Base-by-base conservation (phyloP, 2,113 vertebrate genomes). In the Xiphophorus maculatus region DNA sequence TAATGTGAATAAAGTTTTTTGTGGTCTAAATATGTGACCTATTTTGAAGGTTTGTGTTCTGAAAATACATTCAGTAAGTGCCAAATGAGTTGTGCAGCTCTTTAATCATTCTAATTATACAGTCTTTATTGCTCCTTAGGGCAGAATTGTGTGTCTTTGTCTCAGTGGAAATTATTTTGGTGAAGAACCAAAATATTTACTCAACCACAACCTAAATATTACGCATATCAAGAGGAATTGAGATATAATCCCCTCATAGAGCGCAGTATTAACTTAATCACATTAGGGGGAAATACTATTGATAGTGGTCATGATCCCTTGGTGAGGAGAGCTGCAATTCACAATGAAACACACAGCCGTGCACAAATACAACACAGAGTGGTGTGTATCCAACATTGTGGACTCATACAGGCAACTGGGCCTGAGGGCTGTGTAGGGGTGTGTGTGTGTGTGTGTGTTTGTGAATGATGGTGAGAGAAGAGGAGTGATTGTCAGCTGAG, bases 81-180 rank as follows among this genome's bases (percentile, higher is more conserved):
- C 91, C 92, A 93, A 94, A 93, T 93, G 75, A 93, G 89, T 92
- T 92, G 89, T 91, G 90, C 88, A 88, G 86, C 85, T 91, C 87
- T 90, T 88, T 93, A 94, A 93, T 94, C 89, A 87, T 91, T 93
- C 90, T 93, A 93, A 94, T 94, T 92, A 93, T 92, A 94, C 92
- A 92, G 94, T 88, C 87, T 92, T 86, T 88, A 93, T 90, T 93
- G 86, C 84, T 89, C 93, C 93, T 89, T 80, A 86, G 87, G 91
- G 92, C 88, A 89, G 80, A 88, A 87, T 93, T 86, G 90, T 84
- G 78, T 80, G 89, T 90, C 92, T 93, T 92, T 94, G 93, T 93
- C 89, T 91, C 86, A 87, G 84, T 87, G 90, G 87, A 92, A 94
- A 89, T 91, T 91, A 90, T 90, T 92, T 89, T 89, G 89, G 85